Evolutionary conservation across 92 coral and sea anemone species (phyloP).

Genomic region (Phenganax marumi): DNA sequence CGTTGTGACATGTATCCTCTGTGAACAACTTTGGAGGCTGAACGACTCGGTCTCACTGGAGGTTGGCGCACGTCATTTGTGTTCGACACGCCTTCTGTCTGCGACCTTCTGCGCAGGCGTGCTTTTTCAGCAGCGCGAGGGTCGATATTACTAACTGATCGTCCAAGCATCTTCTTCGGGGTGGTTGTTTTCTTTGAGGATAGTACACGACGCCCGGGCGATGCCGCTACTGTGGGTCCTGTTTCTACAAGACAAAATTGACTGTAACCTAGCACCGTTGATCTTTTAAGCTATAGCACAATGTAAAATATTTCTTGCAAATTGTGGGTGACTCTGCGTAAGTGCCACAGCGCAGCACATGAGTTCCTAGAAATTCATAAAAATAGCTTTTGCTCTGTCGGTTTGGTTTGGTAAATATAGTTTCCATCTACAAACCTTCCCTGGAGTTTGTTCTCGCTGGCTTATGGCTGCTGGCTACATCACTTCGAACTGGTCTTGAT

Average conservation of each 20-base stretch:
- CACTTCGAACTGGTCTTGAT: constrained; percentile 33
- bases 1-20: constrained; percentile 93
- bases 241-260: neutral
- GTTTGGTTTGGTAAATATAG: too few relatives aligned
- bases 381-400: too few relatives aligned
- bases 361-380: too few relatives aligned
- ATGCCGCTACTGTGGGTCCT: constrained; percentile 11
- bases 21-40: constrained; percentile 55
- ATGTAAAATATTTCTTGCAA: too few relatives aligned
- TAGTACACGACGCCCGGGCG: constrained; percentile 30
- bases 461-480: constrained; percentile 28
- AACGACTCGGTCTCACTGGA: constrained; percentile 55
- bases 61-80: constrained; percentile 56
- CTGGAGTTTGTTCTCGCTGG: constrained; percentile 72
- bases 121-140: constrained; percentile 94
- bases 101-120: constrained; percentile 33
- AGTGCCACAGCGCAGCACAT: too few relatives aligned
- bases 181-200: constrained; percentile 13
- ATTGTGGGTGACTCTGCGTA: too few relatives aligned
- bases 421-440: constrained; percentile 63
- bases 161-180: constrained; percentile 60
- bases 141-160: constrained; percentile 92
- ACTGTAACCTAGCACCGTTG: too few relatives aligned
- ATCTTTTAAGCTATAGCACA: too few relatives aligned
- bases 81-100: constrained; percentile 13